These are phyloP conservation scores for Esox niger DNA, from an alignment of 2,113 vertebrate genomes.

Conservation along the genomic window DNA sequence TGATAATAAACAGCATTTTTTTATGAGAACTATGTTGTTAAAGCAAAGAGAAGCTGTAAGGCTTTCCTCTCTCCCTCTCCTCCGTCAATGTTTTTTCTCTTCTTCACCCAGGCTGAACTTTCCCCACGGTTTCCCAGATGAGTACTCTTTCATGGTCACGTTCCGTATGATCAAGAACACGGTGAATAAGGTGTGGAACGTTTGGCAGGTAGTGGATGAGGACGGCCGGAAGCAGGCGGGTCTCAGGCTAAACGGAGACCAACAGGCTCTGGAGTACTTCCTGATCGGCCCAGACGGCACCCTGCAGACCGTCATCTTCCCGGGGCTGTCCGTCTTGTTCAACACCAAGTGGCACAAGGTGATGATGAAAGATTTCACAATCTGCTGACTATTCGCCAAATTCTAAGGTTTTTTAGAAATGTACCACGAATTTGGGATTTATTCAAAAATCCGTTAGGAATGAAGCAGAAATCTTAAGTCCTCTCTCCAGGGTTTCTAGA, in stretches of 20 bases:
- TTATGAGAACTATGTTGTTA: neutral
- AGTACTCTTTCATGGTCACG: constrained; percentile 79
- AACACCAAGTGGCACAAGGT: constrained; percentile 83
- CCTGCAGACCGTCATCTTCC: constrained; percentile 75
- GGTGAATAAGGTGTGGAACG: constrained; percentile 77
- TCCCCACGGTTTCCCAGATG: constrained; percentile 76
- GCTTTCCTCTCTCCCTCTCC: too few relatives aligned
- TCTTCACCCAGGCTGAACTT: constrained; percentile 68
- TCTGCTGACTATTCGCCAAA: too few relatives aligned
- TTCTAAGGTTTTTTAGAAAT: too few relatives aligned
- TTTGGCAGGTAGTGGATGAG: constrained; percentile 79
- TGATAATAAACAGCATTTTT: neutral
- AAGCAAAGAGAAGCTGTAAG: neutral
- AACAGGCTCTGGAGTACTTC: constrained; percentile 79
- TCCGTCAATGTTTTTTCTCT: neutral
- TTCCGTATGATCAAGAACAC: constrained; percentile 82
- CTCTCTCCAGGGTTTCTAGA: too few relatives aligned
- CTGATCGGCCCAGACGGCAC: constrained; percentile 72
- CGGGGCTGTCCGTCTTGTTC: constrained; percentile 75
- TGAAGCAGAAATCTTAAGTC: too few relatives aligned
- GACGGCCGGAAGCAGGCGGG: constrained; percentile 74
- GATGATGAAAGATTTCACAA: constrained; percentile 23
- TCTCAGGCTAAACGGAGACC: constrained; percentile 75
- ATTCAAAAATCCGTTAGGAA: too few relatives aligned
- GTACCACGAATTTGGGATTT: too few relatives aligned